Percentiles rank a stretch among this genome's conserved stretches.
Conservation (phyloP, 2,888 invertebrate genomes). For the Halictus ligatus region DNA sequence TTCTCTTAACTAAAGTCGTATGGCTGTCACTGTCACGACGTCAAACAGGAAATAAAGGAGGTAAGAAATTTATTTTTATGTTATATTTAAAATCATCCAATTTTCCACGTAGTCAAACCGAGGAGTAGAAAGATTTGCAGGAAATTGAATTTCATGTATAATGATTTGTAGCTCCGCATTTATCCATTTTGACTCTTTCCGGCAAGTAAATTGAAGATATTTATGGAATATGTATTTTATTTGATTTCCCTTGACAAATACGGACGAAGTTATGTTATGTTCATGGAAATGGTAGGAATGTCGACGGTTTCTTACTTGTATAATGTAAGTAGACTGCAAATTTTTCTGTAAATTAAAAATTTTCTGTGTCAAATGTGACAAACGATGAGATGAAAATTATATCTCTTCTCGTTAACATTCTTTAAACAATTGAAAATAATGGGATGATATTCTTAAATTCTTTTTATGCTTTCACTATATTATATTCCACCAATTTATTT, state of each 20-base stretch:
- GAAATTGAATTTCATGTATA: background rate
- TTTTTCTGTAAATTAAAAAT: background rate
- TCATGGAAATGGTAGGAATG: background rate
- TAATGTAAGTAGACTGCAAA: background rate
- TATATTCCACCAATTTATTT: too few relatives aligned
- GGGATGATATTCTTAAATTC: too few relatives aligned
- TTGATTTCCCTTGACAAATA: slow-evolving; percentile 1
- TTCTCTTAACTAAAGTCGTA: background rate
- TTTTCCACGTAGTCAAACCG: background rate
- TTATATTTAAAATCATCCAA: background rate
- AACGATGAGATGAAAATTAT: too few relatives aligned
- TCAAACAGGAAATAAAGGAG: background rate
- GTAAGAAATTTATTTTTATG: background rate
- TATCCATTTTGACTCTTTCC: background rate
- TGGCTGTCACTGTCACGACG: background rate
- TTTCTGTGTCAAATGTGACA: background rate
- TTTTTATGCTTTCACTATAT: too few relatives aligned
- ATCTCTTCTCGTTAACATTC: too few relatives aligned
- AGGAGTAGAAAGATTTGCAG: background rate
- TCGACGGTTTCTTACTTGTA: background rate
- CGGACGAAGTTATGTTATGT: background rate
- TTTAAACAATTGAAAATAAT: too few relatives aligned
- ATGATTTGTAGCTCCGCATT: background rate
- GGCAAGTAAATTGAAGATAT: background rate
- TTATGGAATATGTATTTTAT: background rate